Conservation (phyloP, 64 coral and sea anemone genomes). For the Montipora sp. region DNA sequence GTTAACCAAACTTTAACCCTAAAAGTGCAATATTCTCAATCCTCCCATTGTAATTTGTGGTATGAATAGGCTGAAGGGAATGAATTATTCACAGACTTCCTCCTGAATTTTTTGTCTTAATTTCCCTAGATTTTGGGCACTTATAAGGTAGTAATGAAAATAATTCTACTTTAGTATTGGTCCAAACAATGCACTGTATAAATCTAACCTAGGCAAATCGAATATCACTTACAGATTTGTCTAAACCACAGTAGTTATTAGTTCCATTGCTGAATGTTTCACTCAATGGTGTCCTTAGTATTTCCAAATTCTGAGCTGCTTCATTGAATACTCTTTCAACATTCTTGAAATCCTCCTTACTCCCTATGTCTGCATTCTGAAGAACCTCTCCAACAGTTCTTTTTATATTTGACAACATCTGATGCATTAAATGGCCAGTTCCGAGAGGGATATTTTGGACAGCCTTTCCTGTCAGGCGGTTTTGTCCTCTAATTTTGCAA, state of each 20-base stretch:
- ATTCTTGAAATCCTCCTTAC: neutral
- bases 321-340: neutral
- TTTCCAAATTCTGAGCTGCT: neutral
- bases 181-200: neutral
- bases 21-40: no score
- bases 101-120: no score
- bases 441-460: neutral
- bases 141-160: neutral
- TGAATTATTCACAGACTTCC: no score
- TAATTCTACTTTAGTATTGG: neutral
- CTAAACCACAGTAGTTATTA: neutral
- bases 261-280: neutral
- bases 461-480: conserved; percentile 5
- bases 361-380: neutral
- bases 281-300: neutral
- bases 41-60: no score
- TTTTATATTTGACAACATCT: neutral
- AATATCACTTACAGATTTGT: neutral
- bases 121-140: no score
- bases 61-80: no score
- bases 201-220: neutral
- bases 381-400: conserved; percentile 9
- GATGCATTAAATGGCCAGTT: neutral
- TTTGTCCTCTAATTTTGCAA: conserved; percentile 10
- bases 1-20: neutral